phyloP scores from a whole-genome alignment of 2,797 vertebrate genomes.

The Phoeniculus purpureus region DNA sequence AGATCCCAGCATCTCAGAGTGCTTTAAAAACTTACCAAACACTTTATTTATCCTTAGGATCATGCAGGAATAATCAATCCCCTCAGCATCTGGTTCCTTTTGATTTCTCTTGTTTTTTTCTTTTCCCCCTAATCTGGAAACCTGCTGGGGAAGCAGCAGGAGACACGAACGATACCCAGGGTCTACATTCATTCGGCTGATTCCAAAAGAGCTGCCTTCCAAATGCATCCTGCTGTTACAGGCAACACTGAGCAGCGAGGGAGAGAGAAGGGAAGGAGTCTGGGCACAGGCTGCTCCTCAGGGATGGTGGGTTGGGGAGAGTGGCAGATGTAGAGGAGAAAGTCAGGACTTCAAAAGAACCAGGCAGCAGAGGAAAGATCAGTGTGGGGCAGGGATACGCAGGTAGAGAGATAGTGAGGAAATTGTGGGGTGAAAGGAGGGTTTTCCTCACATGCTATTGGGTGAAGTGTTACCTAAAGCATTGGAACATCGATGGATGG shows the following conservation, averaged over 20 bases:
- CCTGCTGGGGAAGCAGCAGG: slow-evolving; percentile 50
- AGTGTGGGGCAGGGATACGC: not conserved
- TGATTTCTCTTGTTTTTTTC: not conserved
- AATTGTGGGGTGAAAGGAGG: not conserved
- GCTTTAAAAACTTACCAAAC: slow-evolving; percentile 39
- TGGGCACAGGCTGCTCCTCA: not conserved
- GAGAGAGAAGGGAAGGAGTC: not conserved
- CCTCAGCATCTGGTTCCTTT: slow-evolving; percentile 58
- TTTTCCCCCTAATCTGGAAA: not conserved
- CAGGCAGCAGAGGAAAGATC: not conserved
- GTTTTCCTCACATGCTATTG: not conserved
- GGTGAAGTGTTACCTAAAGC: not conserved
- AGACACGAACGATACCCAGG: not conserved
- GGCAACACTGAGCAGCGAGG: not conserved
- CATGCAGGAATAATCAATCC: slow-evolving; percentile 53
- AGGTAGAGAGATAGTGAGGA: not conserved
- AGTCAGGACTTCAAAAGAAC: not conserved
- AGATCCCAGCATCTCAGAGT: not conserved
- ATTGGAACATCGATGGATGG: accelerated
- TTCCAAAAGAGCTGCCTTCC: not conserved
- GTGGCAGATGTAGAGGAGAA: not conserved
- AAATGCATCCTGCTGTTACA: not conserved
- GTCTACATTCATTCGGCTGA: not conserved
- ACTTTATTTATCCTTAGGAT: slow-evolving; percentile 56
- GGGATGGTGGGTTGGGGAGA: not conserved